Conservation (phyloP, 2,888 invertebrate species). For the Blomia tropicalis region DNA sequence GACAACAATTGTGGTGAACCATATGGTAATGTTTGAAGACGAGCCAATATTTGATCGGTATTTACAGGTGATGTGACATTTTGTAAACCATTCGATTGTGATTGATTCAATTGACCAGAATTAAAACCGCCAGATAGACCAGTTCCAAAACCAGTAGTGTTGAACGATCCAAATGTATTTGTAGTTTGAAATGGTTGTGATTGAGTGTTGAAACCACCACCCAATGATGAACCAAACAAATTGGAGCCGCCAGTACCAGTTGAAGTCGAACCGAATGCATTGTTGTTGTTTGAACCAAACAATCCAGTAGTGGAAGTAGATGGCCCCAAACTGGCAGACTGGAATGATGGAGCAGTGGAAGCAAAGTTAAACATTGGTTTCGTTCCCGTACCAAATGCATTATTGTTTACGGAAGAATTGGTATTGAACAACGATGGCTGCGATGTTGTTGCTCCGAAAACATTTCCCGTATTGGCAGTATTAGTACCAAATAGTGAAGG, state of each 20-base stretch:
- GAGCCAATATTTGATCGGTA: conserved; percentile 25
- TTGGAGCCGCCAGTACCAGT: too few relatives aligned
- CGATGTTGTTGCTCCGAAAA: conserved; percentile 24
- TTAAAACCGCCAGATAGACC: neutral
- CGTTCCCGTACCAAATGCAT: conserved; percentile 35
- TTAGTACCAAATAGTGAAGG: neutral
- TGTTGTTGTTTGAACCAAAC: neutral
- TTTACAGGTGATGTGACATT: conserved; percentile 28
- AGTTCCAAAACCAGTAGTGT: neutral
- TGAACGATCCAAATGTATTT: neutral
- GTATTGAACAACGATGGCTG: conserved; percentile 24
- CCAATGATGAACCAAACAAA: neutral
- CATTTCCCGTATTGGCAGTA: neutral
- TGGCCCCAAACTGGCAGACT: neutral
- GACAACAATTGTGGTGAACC: conserved; percentile 59
- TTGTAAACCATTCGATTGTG: neutral
- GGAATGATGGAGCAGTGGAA: conserved; percentile 25
- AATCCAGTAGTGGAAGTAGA: neutral
- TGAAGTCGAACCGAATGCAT: neutral
- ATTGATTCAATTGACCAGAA: neutral
- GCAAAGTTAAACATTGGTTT: conserved; percentile 28
- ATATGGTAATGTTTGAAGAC: conserved; percentile 45
- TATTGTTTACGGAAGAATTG: conserved; percentile 31
- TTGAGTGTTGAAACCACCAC: neutral
- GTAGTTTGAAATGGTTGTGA: neutral